phyloP scores from a whole-genome alignment of 2,113 vertebrate genomes.

The Barbus barbus region DNA sequence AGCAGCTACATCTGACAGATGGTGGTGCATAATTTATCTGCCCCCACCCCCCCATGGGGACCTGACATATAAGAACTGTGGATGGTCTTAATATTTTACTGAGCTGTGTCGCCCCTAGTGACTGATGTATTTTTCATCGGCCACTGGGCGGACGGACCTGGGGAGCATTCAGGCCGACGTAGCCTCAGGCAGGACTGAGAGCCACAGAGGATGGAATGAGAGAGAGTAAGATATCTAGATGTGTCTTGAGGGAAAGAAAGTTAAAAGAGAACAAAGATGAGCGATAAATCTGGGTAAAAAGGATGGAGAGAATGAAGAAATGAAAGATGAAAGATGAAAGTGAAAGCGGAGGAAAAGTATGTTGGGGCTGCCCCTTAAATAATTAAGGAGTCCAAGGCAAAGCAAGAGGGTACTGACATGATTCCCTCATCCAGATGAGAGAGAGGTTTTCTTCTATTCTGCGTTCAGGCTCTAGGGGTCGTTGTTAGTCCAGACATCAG shows the following conservation, averaged over 20 bases:
- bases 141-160: conserved; percentile 23
- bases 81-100: conserved; percentile 67
- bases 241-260: conserved; percentile 16
- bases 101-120: conserved; percentile 56
- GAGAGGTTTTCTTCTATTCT: background rate
- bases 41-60: conserved; percentile 41
- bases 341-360: background rate
- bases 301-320: conserved; percentile 7
- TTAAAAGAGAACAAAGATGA: background rate
- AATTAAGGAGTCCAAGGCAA: background rate
- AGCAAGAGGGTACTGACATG: background rate
- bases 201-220: conserved; percentile 21
- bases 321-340: background rate
- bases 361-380: background rate
- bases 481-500: conserved; percentile 46
- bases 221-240: conserved; percentile 37
- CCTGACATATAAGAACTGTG: conserved; percentile 60
- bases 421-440: background rate
- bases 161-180: conserved; percentile 35
- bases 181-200: conserved; percentile 13
- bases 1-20: conserved; percentile 57
- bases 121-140: conserved; percentile 66
- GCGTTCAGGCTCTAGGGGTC: conserved; percentile 36
- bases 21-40: conserved; percentile 57
- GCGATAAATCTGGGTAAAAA: conserved; percentile 12